phyloP scores from a whole-genome alignment of 2,888 invertebrate genomes.

The Gandaritis pyraliata region DNA sequence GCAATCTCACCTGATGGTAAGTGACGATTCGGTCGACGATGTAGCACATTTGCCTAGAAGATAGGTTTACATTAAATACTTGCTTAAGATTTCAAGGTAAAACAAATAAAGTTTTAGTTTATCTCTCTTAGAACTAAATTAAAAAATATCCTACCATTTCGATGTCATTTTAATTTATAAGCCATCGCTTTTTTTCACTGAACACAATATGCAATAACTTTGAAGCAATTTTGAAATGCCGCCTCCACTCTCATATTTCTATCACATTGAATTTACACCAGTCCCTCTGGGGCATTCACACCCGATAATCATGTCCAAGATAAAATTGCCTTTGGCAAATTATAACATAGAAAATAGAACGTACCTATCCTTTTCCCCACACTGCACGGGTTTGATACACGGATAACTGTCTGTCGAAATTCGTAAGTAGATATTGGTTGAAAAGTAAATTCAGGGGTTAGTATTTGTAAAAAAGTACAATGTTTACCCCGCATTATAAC shows the following conservation, averaged over 20 bases:
- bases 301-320: slow-evolving; percentile 77
- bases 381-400: background rate
- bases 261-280: slow-evolving; percentile 43
- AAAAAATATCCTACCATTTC: too few relatives aligned
- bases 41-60: too few relatives aligned
- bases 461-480: too few relatives aligned
- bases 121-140: too few relatives aligned
- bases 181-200: slow-evolving; percentile 21
- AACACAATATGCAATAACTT: slow-evolving; percentile 30
- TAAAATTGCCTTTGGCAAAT: slow-evolving; percentile 59
- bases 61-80: background rate
- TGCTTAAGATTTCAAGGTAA: too few relatives aligned
- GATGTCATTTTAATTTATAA: background rate
- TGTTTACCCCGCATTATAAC: too few relatives aligned
- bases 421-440: too few relatives aligned
- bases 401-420: too few relatives aligned
- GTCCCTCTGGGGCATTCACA: slow-evolving; percentile 72
- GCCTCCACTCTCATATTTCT: slow-evolving; percentile 37
- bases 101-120: too few relatives aligned
- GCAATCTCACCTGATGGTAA: too few relatives aligned
- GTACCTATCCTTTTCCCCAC: background rate
- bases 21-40: too few relatives aligned
- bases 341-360: background rate
- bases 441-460: too few relatives aligned
- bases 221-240: slow-evolving; percentile 32